Evolutionary conservation across 2,888 invertebrate species (phyloP).

Genomic region (Orgyia antiqua): DNA sequence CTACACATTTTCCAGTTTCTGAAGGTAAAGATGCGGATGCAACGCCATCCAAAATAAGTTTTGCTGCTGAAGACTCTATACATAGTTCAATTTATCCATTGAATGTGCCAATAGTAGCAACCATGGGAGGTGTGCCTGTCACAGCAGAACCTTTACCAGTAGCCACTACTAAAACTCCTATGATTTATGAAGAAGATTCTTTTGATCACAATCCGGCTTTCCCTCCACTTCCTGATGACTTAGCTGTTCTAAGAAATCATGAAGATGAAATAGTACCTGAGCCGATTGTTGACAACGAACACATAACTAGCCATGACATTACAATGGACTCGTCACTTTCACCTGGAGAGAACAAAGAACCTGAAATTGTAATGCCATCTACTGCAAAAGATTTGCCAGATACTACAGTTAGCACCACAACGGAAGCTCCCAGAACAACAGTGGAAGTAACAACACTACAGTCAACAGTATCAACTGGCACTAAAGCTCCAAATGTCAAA

Average conservation of each 20-base stretch:
- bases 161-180: constrained; percentile 46
- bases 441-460: constrained; percentile 25
- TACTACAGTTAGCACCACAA: constrained; percentile 24
- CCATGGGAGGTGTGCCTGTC: constrained; percentile 39
- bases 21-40: constrained; percentile 36
- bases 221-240: constrained; percentile 66
- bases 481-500: constrained; percentile 30
- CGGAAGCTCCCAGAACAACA: constrained; percentile 30
- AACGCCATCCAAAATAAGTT: constrained; percentile 59
- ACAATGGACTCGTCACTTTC: constrained; percentile 29
- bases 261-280: constrained; percentile 62
- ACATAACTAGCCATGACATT: constrained; percentile 35
- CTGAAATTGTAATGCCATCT: constrained; percentile 26
- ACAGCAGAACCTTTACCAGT: constrained; percentile 28
- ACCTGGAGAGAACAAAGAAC: constrained; percentile 30
- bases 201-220: constrained; percentile 69
- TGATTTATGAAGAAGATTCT: constrained; percentile 61
- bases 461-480: constrained; percentile 22
- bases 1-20: constrained; percentile 28
- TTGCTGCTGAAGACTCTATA: constrained; percentile 56
- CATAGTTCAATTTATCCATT: constrained; percentile 52
- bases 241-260: constrained; percentile 56
- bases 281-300: constrained; percentile 41
- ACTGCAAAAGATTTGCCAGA: constrained; percentile 32
- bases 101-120: constrained; percentile 42